A percentile compares a stretch with the other conserved stretches of the same genome.
Conservation (phyloP, 1,140 invertebrate genomes). For the Pseudomyrmex flavicornis region DNA sequence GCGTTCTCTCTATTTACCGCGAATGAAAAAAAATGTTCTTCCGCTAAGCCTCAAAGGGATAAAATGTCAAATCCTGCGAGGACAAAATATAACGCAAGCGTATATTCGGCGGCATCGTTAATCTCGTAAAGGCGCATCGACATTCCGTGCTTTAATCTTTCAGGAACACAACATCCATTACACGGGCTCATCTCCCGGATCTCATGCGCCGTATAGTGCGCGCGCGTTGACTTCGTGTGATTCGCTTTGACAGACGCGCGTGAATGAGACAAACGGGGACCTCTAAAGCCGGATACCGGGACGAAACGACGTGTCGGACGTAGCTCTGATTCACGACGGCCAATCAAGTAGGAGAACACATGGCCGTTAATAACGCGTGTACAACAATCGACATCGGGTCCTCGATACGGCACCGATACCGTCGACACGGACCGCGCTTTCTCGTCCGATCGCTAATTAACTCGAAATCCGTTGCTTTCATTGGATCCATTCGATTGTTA, state of each 20-base stretch:
- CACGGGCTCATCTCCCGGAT: slow-evolving; percentile 36
- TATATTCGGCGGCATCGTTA: slow-evolving; percentile 22
- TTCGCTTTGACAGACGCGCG: slow-evolving; percentile 74
- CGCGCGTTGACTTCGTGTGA: slow-evolving; percentile 62
- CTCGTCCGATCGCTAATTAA: slow-evolving; percentile 73
- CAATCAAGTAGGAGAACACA: slow-evolving; percentile 67
- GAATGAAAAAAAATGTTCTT: slow-evolving; percentile 11
- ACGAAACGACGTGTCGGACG: slow-evolving; percentile 71
- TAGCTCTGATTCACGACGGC: slow-evolving; percentile 69
- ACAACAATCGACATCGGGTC: slow-evolving; percentile 67
- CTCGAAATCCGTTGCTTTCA: slow-evolving; percentile 66
- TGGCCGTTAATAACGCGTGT: slow-evolving; percentile 72
- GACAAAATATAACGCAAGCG: slow-evolving; percentile 4
- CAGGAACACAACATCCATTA: slow-evolving; percentile 53
- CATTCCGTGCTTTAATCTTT: slow-evolving; percentile 53
- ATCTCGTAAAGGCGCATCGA: slow-evolving; percentile 38
- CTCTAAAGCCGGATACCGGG: slow-evolving; percentile 65
- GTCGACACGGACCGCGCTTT: slow-evolving; percentile 41
- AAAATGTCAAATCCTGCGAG: slow-evolving; percentile 6
- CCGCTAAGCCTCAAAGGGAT: slow-evolving; percentile 7
- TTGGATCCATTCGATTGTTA: slow-evolving; percentile 59
- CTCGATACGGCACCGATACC: slow-evolving; percentile 64
- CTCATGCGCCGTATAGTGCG: slow-evolving; percentile 32
- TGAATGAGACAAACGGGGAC: slow-evolving; percentile 72
- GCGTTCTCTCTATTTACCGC: background rate